Percentiles rank a stretch among this genome's conserved stretches.
Evolutionary conservation across 2,113 vertebrate genomes (phyloP).

Genomic region (Stegostoma tigrinum): DNA sequence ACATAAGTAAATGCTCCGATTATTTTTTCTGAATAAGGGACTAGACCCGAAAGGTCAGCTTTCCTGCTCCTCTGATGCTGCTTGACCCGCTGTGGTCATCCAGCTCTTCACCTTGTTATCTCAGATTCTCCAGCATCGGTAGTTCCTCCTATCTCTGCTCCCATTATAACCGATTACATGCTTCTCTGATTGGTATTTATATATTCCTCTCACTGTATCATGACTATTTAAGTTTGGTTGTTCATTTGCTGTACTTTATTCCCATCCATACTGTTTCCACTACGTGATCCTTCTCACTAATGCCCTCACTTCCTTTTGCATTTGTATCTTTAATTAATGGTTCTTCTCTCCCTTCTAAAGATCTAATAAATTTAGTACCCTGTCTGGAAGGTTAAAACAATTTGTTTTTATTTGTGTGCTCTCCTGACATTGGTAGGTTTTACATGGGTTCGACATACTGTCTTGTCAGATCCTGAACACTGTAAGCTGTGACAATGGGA

Average conservation of each 20-base stretch:
- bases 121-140: too few species aligned
- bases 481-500: conserved; percentile 21
- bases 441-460: background rate
- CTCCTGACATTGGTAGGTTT: background rate
- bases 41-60: too few species aligned
- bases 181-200: background rate
- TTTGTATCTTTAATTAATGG: background rate
- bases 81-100: too few species aligned
- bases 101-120: too few species aligned
- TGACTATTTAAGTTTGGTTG: background rate
- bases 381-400: background rate
- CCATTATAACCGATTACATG: background rate
- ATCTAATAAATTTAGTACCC: background rate
- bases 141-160: background rate
- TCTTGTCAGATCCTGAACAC: background rate
- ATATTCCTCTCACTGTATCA: background rate
- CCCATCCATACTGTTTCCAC: background rate
- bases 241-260: background rate
- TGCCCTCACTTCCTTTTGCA: background rate
- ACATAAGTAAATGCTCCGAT: background rate
- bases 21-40: background rate
- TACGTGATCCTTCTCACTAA: background rate
- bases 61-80: too few species aligned
- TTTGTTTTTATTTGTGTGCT: background rate
- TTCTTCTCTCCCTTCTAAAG: background rate